Conservation (phyloP, 2,888 invertebrate genomes). For the Melikaiella ostensackeni region DNA sequence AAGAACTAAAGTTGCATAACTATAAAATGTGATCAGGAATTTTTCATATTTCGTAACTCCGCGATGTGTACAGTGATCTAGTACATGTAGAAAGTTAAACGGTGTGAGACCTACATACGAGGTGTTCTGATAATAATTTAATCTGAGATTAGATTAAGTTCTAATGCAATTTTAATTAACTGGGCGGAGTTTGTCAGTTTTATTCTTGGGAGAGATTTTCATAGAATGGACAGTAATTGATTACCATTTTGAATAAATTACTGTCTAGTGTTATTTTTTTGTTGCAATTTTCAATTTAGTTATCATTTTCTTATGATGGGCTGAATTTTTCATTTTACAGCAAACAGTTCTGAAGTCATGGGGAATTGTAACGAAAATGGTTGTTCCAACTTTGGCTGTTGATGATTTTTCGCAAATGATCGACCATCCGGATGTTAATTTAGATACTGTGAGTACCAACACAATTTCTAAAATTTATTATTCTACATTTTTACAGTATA, state of each 20-base stretch:
- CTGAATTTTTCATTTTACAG: constrained; percentile 51
- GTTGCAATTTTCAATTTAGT: no score
- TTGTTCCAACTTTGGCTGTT: constrained; percentile 62
- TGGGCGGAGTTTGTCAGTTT: no score
- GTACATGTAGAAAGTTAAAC: background rate
- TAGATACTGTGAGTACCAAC: constrained; percentile 60
- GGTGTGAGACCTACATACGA: background rate
- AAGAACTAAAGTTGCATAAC: no score
- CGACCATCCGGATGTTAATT: constrained; percentile 66
- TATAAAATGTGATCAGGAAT: background rate
- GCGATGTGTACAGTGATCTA: background rate
- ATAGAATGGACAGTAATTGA: no score
- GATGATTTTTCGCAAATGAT: constrained; percentile 67
- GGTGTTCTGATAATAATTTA: background rate
- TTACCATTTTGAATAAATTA: no score
- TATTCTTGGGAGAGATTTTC: no score
- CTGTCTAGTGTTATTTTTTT: no score
- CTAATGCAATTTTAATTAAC: no score
- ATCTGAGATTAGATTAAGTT: no score
- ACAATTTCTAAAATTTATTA: background rate
- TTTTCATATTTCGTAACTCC: background rate
- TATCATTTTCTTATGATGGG: no score
- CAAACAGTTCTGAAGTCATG: constrained; percentile 62
- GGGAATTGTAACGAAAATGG: constrained; percentile 63
- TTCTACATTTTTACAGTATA: background rate